phyloP scores from a whole-genome alignment of 1,140 invertebrate genomes.

The Drosophila pruinosa region DNA sequence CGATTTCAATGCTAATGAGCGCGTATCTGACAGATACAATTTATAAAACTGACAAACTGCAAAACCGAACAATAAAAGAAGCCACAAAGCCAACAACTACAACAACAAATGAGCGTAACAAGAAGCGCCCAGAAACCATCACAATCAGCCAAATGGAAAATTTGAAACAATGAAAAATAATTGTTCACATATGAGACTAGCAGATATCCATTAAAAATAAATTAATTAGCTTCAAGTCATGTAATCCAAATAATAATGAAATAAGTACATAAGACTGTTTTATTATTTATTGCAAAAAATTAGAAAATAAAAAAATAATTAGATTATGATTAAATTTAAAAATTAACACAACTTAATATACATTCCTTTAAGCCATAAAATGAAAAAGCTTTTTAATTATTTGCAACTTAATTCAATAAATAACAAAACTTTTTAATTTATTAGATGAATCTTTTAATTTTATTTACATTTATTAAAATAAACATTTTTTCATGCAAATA shows the following conservation, averaged over 20 bases:
- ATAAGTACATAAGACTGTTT: neutral
- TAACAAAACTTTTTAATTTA: no score
- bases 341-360: no score
- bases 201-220: neutral
- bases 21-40: constrained; percentile 78
- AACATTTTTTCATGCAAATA: no score
- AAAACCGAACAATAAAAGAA: constrained; percentile 19
- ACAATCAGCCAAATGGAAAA: constrained; percentile 58
- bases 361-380: no score
- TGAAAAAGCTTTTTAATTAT: no score
- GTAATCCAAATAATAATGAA: neutral
- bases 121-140: constrained; percentile 29
- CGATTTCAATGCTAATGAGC: constrained; percentile 72
- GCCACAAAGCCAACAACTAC: constrained; percentile 28
- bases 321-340: no score
- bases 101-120: constrained; percentile 14
- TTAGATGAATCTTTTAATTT: no score
- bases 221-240: neutral
- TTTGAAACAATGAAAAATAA: constrained; percentile 8
- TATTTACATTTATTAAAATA: no score
- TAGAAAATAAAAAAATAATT: no score
- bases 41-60: constrained; percentile 71
- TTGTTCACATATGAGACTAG: neutral
- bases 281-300: no score
- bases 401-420: no score